phyloP scores from a whole-genome alignment of 1,140 invertebrate species.

The Aphelenchoides besseyi region DNA sequence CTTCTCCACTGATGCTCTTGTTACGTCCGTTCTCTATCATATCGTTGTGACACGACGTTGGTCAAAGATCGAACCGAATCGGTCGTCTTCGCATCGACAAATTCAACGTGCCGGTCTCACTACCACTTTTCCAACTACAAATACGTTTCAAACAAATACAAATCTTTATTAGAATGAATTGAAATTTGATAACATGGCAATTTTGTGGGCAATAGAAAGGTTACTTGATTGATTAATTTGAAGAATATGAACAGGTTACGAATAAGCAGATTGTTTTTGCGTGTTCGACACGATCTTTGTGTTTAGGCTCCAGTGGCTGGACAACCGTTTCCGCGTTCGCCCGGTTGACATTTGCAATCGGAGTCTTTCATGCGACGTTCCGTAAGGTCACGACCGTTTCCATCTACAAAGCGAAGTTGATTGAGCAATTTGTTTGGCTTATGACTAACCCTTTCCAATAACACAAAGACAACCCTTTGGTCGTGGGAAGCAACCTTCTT shows the following conservation, averaged over 20 bases:
- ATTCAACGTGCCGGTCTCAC: too few species aligned
- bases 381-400: conserved; percentile 49
- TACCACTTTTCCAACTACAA: too few species aligned
- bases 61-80: background rate
- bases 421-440: too few species aligned
- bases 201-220: conserved; percentile 4
- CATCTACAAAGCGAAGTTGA: conserved; percentile 17
- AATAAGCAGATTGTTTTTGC: too few species aligned
- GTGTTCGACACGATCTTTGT: too few species aligned
- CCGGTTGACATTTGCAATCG: conserved; percentile 49
- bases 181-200: conserved; percentile 1
- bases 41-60: background rate
- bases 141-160: too few species aligned
- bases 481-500: conserved; percentile 48
- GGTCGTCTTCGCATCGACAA: background rate
- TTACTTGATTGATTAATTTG: background rate
- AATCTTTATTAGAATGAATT: background rate
- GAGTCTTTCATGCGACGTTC: conserved; percentile 48
- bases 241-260: too few species aligned
- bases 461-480: conserved; percentile 54
- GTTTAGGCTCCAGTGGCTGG: conserved; percentile 46
- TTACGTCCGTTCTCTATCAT: background rate
- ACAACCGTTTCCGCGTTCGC: conserved; percentile 34
- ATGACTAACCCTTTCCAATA: conserved; percentile 36
- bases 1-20: background rate